Percentiles rank a stretch among this genome's conserved stretches.
Evolutionary conservation across 2,888 invertebrate genomes (phyloP).

Genomic region (Dorcus hopei): DNA sequence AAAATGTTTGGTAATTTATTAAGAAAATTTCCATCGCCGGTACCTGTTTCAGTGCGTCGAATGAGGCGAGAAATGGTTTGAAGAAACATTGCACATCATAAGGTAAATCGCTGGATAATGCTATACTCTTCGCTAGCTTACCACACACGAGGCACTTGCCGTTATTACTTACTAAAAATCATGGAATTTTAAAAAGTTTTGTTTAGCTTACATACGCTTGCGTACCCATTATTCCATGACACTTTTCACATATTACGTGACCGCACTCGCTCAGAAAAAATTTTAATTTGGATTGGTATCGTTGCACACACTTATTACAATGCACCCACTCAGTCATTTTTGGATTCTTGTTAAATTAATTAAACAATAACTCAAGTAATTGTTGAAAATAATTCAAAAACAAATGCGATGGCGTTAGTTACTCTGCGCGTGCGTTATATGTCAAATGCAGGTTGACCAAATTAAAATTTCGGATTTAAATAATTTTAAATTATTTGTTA

Average conservation of each 20-base stretch:
- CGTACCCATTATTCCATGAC: conserved; percentile 34
- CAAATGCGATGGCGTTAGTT: background rate
- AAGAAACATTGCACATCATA: conserved; percentile 36
- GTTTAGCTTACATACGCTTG: background rate
- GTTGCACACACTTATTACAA: conserved; percentile 43
- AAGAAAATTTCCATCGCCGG: no score
- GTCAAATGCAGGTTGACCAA: background rate
- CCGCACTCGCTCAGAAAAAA: conserved; percentile 42
- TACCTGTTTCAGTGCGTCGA: no score
- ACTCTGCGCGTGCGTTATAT: background rate
- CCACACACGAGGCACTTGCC: conserved; percentile 37
- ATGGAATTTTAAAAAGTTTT: conserved; percentile 2
- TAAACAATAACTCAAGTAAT: background rate
- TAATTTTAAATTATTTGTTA: no score
- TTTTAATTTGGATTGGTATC: conserved; percentile 27
- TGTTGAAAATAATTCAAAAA: background rate
- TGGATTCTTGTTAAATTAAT: background rate
- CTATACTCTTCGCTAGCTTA: conserved; percentile 25
- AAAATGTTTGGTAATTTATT: no score
- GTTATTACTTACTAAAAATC: conserved; percentile 20
- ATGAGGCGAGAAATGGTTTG: conserved; percentile 25
- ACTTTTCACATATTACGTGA: conserved; percentile 41
- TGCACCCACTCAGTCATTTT: conserved; percentile 38
- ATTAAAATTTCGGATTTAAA: background rate
- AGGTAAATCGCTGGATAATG: conserved; percentile 36